These are phyloP conservation scores for Blera fallax DNA, from an alignment of 2,888 invertebrate species.

Conservation along the genomic window DNA sequence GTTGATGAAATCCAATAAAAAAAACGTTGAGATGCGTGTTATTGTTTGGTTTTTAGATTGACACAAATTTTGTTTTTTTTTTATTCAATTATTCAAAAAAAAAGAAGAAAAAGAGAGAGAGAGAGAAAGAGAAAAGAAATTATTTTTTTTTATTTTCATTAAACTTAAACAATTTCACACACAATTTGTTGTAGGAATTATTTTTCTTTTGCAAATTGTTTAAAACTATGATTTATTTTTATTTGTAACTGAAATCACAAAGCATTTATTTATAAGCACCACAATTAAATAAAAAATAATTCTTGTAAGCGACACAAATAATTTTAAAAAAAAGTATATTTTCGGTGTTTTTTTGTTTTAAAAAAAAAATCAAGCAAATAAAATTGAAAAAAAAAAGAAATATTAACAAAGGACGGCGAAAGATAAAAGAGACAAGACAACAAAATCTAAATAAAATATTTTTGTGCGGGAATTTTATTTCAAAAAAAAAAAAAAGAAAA, in stretches of 20 bases:
- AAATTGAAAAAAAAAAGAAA: not conserved
- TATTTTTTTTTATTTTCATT: conserved; percentile 9
- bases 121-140: conserved; percentile 2
- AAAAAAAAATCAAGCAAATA: conserved; percentile 47
- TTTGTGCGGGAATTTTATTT: conserved; percentile 26
- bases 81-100: not conserved
- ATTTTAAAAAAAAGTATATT: not conserved
- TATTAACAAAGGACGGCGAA: not conserved
- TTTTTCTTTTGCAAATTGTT: not conserved
- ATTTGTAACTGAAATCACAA: conserved; percentile 37
- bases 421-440: not conserved
- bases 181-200: conserved; percentile 11
- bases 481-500: too few relatives aligned
- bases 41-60: conserved; percentile 19
- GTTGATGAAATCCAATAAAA: conserved; percentile 42
- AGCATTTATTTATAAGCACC: conserved; percentile 3
- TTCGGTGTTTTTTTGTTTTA: not conserved
- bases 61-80: conserved; percentile 37
- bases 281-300: conserved; percentile 8
- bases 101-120: conserved; percentile 17
- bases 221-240: not conserved
- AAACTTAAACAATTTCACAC: conserved; percentile 27
- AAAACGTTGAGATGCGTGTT: too few relatives aligned
- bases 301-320: conserved; percentile 1
- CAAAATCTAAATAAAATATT: not conserved